Base-by-base conservation (phyloP, 2,113 vertebrate species). In the Archilochus colubris region DNA sequence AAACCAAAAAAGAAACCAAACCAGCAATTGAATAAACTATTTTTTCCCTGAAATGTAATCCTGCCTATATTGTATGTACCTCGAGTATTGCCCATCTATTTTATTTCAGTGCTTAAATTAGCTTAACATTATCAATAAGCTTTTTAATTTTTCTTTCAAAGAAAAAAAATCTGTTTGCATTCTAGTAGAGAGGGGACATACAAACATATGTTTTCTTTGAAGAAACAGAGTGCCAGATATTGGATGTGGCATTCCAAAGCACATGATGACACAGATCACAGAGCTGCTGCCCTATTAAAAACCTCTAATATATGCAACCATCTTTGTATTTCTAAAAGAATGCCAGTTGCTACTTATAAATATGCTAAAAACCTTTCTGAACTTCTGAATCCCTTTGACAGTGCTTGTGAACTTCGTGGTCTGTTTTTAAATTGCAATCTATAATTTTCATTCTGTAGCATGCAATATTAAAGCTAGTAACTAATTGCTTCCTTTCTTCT, bases 301-400 rank as follows among this genome's bases (percentile, higher is more conserved):
- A 82, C 20, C 74, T 89, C 74, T 89, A 96, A 89, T 95, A 51
- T 92, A 83, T 94, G 78, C 87, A 93, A 40, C 73, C 36, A 55
- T 77, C 72, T 61, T 86, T 90, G 33, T 91, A 81, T 94, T 89
- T 92, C 79, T 89, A 19, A 79, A 93, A 86, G 82, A 86, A 57
- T 90, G 90, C 89, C 88, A 95, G 50, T 95, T 95, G 31, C 70
- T 95, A 43, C 72, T 84, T 89, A 82, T 55, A 93, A 83, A 90
- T 93, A 93, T 81, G 84, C 59, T 86, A 79, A 90, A 82, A 94
- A 86, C 78, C 78, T 92, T 80, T 92, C 74, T 82, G 93, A 94
- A 93, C 86, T 92, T 91, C 2, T 82, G 70, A 92, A 89, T 92
- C 94, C 66, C 33, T 87, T 87, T 95, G 91, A 91, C 91, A 92